Base-by-base conservation (phyloP, 1,140 invertebrate genomes). In the Homarus americanus region DNA sequence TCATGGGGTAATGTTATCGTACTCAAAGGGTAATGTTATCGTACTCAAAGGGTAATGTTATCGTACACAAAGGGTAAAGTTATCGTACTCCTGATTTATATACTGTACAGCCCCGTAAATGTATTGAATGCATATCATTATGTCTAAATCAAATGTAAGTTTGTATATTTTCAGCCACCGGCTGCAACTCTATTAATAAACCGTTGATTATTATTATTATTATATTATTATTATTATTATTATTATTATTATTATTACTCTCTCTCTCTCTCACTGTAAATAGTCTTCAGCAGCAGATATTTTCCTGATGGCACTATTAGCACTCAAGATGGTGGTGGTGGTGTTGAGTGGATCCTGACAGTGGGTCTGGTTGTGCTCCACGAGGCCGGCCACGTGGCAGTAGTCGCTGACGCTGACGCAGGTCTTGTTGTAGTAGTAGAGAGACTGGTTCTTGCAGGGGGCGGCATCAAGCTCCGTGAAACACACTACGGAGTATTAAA, bases 371-470 rank as follows among this genome's bases (percentile, higher is more conserved):
- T 88, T 88, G 15, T 66, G 49, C 12, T 41, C 36, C n/a, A 20
- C 36, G 34, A 88, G 36, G 78, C 41, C 1, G 15, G 34, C 76
- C 63, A 88, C n/a, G 28, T 58, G 17, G 7, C 86, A 88, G 76
- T 88, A 88, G 15, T 88, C 53, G 24, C 10, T 12, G 24, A n/a
- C n/a, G 58, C 28, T 49, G n/a, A 88, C 28, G 34, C 86, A 88
- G 49, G 86, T 34, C n/a, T 79, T 53, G 58, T 82, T 88, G 86
- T 78, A 88, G 86, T 69, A 88, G 86, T 40, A 82, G 36, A 88
- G 86, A 7, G 76, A 80, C n/a, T 69, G 36, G 58, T 88, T 88
- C 38, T 20, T 38, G 76, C 86, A 88, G 5, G 72, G 17, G 7
- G 38, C 36, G 38, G 49, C 73, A 3, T 24, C 53, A 15, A 82